phyloP scores from a whole-genome alignment of 1,140 invertebrate species.

The Megalonaias nervosa region DNA sequence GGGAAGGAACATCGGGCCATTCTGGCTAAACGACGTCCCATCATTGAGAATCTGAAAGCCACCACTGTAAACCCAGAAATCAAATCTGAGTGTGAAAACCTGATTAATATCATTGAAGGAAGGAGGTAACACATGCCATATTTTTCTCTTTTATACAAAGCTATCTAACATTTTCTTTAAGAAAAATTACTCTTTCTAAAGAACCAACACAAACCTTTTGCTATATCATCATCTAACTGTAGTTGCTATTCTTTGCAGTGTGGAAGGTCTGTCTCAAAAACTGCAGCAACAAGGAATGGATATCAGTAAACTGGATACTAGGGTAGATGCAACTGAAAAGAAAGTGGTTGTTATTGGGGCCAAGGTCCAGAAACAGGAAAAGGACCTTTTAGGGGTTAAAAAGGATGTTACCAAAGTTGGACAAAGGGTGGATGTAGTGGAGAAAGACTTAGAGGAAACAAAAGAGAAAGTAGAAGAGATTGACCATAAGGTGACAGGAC shows the following conservation, averaged over 20 bases:
- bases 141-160: too few relatives aligned
- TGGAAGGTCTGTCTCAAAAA: slow-evolving; percentile 7
- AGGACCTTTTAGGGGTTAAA: slow-evolving; percentile 48
- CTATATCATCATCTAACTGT: too few relatives aligned
- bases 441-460: slow-evolving; percentile 55
- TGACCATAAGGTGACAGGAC: slow-evolving; percentile 55
- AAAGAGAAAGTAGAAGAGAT: slow-evolving; percentile 60
- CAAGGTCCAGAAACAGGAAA: slow-evolving; percentile 37
- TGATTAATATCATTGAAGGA: slow-evolving; percentile 12
- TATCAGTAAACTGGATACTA: not conserved
- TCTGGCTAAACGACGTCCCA: not conserved
- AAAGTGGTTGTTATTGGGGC: slow-evolving; percentile 26
- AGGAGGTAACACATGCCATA: not conserved
- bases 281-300: slow-evolving; percentile 1
- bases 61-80: not conserved
- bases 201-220: too few relatives aligned
- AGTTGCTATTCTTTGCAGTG: not conserved
- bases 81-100: not conserved
- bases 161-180: too few relatives aligned
- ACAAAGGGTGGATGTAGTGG: slow-evolving; percentile 48
- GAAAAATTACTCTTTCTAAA: too few relatives aligned
- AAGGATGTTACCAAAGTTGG: slow-evolving; percentile 45
- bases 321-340: slow-evolving; percentile 25
- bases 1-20: not conserved
- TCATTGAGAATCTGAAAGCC: not conserved